These are phyloP conservation scores for Alcedo atthis DNA, from an alignment of 2,797 vertebrate genomes.

Conservation along the genomic window DNA sequence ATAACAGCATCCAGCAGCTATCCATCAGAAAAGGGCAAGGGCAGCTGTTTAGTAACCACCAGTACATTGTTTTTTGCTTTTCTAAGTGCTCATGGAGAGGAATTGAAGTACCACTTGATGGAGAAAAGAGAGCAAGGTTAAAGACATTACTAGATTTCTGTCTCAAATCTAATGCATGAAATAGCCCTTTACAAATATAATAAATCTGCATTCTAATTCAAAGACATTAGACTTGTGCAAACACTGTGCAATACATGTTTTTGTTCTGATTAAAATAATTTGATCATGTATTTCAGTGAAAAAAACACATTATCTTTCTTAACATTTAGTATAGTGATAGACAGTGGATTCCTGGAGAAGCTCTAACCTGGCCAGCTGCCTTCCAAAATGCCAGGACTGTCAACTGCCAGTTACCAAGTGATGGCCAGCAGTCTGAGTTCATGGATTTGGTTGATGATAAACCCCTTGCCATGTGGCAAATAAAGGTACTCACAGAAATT, in stretches of 20 bases:
- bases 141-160: slow-evolving; percentile 6
- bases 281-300: background rate
- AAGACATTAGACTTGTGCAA: background rate
- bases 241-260: background rate
- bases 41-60: background rate
- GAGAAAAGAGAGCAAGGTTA: slow-evolving; percentile 22
- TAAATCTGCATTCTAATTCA: background rate
- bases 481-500: slow-evolving; percentile 83
- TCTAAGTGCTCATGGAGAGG: slow-evolving; percentile 13
- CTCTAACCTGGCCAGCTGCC: slow-evolving; percentile 71
- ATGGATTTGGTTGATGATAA: slow-evolving; percentile 64
- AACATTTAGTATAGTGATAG: slow-evolving; percentile 79
- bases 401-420: slow-evolving; percentile 84
- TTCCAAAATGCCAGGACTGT: slow-evolving; percentile 81
- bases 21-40: slow-evolving; percentile 32
- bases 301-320: slow-evolving; percentile 23
- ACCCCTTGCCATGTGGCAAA: slow-evolving; percentile 85
- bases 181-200: slow-evolving; percentile 18
- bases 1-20: background rate
- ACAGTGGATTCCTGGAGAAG: slow-evolving; percentile 81
- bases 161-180: slow-evolving; percentile 7
- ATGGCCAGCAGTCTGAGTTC: slow-evolving; percentile 62
- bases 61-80: background rate
- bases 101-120: slow-evolving; percentile 4
- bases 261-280: slow-evolving; percentile 6